Base-by-base conservation (phyloP, 1,140 invertebrate genomes). In the Sipha flava region DNA sequence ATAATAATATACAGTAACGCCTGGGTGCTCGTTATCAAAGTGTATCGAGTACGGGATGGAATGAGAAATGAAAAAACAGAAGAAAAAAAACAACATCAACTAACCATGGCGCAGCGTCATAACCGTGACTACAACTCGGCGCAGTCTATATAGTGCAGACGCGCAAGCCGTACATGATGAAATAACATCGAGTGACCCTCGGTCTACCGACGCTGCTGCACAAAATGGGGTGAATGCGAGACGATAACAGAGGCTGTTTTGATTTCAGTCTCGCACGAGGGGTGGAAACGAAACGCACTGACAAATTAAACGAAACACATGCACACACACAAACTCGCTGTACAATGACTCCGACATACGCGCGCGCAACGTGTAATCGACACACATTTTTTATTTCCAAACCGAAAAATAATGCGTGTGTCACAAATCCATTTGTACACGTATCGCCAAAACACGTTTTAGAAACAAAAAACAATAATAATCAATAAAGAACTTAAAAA, bases 271-370 rank as follows among this genome's bases (percentile, higher is more conserved):
- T 40, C 62, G 31, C 21, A 1, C 31, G 49, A 75, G 34, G 73
- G 73, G 31, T 70, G 31, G 21, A 66, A 66, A 47, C 43, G 40
- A 29, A 70, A 77, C 52, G 34, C 26, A 45, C 43, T 49, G 70
- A 73, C 43, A 73, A 73, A 73, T 73, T 45, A 49, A 73, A 73
- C 26, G 29, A 73, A 73, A 73, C 70, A 47, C 70, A 4, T 34
- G 29, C 31, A 21, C 37, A 18, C 23, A 37, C 43, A 29, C 12
- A 2, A 66, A 12, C 18, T 40, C 10, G 34, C 0, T 10, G 31
- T 34, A 62, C 3, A 7, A 34, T 40, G 10, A 40, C 4, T 4
- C 37, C 37, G 37, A 62, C 10, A 57, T 57, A 37, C 9, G 34
- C 31, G 31, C 59, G 16, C n/a, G n/a, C n/a, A n/a, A n/a, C 21